A percentile compares a stretch with the other conserved stretches of the same genome.
Evolutionary conservation across 2,888 invertebrate genomes (phyloP).

Genomic region (Acrobasis suavella): DNA sequence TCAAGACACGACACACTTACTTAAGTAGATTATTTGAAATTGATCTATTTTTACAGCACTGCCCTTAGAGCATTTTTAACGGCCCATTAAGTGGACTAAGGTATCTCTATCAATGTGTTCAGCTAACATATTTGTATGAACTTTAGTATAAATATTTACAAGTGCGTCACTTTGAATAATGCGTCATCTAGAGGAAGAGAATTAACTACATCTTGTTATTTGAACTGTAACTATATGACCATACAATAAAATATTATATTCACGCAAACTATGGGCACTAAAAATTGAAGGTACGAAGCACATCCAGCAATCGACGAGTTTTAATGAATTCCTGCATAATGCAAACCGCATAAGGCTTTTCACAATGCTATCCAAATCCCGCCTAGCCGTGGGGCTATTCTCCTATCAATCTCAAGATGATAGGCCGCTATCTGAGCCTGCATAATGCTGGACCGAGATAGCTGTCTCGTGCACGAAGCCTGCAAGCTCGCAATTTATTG

Average conservation of each 20-base stretch:
- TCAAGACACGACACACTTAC: no score
- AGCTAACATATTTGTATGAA: no score
- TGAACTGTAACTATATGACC: no score
- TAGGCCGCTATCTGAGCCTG: conserved; percentile 74
- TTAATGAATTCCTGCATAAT: conserved; percentile 64
- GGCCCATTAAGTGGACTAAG: no score
- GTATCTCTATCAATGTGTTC: no score
- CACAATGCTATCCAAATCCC: conserved; percentile 65
- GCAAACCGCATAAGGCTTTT: conserved; percentile 51
- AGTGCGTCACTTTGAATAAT: no score
- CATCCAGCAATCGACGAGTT: conserved; percentile 36
- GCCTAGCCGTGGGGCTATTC: conserved; percentile 74
- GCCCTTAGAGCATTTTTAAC: no score
- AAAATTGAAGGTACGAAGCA: conserved; percentile 17
- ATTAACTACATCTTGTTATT: no score
- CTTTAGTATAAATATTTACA: no score
- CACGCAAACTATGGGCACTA: not conserved
- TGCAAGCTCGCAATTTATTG: conserved; percentile 82
- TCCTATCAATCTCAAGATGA: conserved; percentile 82
- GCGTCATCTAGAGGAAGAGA: no score
- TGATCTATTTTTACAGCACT: no score
- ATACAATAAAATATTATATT: not conserved
- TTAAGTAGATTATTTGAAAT: no score
- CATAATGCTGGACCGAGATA: conserved; percentile 80
- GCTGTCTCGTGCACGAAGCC: conserved; percentile 82